A percentile compares a stretch with the other conserved stretches of the same genome.
phyloP scores from a whole-genome alignment of 2,797 vertebrate genomes.

The Cephalopachus bancanus region DNA sequence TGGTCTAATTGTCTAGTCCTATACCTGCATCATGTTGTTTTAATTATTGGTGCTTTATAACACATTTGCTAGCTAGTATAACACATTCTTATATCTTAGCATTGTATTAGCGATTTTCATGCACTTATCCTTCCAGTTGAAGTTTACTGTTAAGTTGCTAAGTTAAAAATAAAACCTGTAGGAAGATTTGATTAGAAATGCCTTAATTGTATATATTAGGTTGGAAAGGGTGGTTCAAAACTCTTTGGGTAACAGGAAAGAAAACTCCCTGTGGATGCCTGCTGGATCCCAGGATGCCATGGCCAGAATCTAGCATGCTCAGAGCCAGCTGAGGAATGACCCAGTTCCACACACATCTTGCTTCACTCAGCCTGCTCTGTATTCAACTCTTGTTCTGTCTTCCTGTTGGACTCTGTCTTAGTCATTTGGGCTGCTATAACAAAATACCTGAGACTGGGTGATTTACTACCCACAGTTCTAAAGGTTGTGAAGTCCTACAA shows the following conservation, averaged over 20 bases:
- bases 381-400: neutral
- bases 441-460: neutral
- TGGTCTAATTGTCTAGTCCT: neutral
- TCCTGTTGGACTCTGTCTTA: neutral
- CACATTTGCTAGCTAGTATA: neutral
- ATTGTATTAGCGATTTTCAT: neutral
- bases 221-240: slow-evolving; percentile 7
- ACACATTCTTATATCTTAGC: neutral
- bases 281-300: neutral
- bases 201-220: neutral
- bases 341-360: neutral
- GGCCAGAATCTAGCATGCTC: neutral
- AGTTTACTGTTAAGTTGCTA: neutral
- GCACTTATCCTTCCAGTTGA: neutral
- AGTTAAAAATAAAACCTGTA: slow-evolving; percentile 32
- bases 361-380: neutral
- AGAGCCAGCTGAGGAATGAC: neutral
- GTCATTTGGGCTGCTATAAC: neutral
- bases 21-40: neutral
- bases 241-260: neutral
- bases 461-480: neutral
- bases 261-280: neutral
- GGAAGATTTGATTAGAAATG: neutral
- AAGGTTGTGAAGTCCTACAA: neutral
- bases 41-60: neutral